Evolutionary conservation across 2,797 vertebrate genomes (phyloP).

Genomic region (Pantherophis vulpinus): DNA sequence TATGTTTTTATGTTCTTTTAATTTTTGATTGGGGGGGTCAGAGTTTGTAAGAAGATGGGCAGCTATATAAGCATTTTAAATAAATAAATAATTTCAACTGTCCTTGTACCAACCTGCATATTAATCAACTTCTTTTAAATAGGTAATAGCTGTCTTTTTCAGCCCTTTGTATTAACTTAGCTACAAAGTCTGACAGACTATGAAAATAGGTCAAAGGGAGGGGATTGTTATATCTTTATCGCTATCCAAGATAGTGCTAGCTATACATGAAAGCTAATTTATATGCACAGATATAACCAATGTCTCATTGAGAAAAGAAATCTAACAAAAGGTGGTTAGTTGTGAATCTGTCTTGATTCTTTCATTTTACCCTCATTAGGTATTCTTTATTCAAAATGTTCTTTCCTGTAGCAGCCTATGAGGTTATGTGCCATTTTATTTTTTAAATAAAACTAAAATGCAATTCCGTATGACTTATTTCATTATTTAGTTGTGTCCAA

Average conservation of each 20-base stretch:
- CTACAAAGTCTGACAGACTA: background rate
- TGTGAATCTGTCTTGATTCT: slow-evolving; percentile 62
- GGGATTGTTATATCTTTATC: background rate
- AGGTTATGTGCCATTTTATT: slow-evolving; percentile 54
- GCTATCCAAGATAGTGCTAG: slow-evolving; percentile 44
- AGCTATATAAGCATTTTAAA: no score
- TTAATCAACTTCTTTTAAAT: background rate
- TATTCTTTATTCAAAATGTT: slow-evolving; percentile 55
- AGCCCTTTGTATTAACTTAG: background rate
- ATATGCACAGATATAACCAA: slow-evolving; percentile 61
- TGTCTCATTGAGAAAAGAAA: slow-evolving; percentile 58
- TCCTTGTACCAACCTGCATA: background rate
- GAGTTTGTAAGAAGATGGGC: no score
- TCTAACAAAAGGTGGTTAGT: slow-evolving; percentile 56
- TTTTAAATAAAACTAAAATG: slow-evolving; percentile 60
- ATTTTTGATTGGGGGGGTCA: no score
- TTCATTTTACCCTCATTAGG: slow-evolving; percentile 62
- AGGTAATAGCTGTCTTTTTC: background rate
- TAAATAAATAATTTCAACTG: background rate
- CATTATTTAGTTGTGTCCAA: slow-evolving; percentile 1
- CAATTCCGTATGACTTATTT: slow-evolving; percentile 47
- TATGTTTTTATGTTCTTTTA: no score
- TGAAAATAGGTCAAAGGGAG: background rate
- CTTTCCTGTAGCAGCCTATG: slow-evolving; percentile 29
- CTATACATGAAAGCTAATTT: slow-evolving; percentile 61